These are phyloP conservation scores for Bruchidius siliquastri DNA, from an alignment of 2,888 invertebrate genomes.

Conservation along the genomic window DNA sequence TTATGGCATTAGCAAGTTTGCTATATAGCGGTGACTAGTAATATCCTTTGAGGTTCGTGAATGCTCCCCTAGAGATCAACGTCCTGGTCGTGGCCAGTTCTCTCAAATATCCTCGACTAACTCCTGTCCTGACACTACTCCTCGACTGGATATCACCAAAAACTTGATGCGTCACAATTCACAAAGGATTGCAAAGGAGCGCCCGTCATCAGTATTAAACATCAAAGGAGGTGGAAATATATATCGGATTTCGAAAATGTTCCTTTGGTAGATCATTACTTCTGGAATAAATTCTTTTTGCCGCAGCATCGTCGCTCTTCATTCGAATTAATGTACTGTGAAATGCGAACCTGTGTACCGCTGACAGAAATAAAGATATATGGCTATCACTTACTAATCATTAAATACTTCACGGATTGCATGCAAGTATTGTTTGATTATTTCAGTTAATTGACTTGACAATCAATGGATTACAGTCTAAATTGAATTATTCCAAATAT, in stretches of 20 bases:
- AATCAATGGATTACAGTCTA: no score
- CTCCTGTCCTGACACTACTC: neutral
- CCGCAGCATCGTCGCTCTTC: neutral
- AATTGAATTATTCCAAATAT: no score
- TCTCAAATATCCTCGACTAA: neutral
- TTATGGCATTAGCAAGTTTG: no score
- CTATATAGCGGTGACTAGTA: no score
- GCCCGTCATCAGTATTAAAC: neutral
- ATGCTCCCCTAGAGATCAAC: no score
- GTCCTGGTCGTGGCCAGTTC: no score
- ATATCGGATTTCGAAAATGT: neutral
- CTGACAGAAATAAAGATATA: neutral
- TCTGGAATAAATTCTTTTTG: neutral
- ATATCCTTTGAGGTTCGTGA: no score
- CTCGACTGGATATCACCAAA: neutral
- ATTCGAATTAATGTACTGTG: neutral
- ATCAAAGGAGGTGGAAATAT: neutral
- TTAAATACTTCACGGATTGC: neutral
- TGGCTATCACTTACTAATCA: neutral
- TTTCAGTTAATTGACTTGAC: neutral
- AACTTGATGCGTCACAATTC: neutral
- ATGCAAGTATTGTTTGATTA: neutral
- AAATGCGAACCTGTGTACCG: neutral
- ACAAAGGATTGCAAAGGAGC: neutral
- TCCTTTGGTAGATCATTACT: neutral